A percentile compares a stretch with the other conserved stretches of the same genome.
These are phyloP conservation scores for Ceratoteleas bidentatus DNA, from an alignment of 1,140 invertebrate species.

Conservation along the genomic window DNA sequence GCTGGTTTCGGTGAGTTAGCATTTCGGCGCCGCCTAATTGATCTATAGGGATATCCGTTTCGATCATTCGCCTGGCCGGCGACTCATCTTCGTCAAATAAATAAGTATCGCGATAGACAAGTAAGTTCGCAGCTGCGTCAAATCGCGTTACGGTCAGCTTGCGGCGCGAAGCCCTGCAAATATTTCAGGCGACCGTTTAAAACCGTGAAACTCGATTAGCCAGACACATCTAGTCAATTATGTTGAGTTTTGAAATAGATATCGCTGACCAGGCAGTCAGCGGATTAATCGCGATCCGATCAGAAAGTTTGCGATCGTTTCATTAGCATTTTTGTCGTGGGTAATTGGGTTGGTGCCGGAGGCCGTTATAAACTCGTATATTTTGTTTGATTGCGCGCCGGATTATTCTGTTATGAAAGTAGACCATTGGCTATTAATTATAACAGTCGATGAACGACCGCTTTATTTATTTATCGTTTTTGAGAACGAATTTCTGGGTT, in stretches of 20 bases:
- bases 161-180: conserved; percentile 49
- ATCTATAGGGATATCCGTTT: conserved; percentile 44
- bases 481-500: no score
- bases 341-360: background rate
- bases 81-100: conserved; percentile 41
- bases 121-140: conserved; percentile 46
- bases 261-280: conserved; percentile 6
- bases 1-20: conserved; percentile 82
- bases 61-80: conserved; percentile 33
- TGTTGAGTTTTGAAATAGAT: conserved; percentile 29
- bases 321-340: background rate
- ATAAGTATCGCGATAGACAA: conserved; percentile 48
- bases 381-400: conserved; percentile 8
- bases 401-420: background rate
- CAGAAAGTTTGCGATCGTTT: background rate
- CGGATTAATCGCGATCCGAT: conserved; percentile 17
- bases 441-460: background rate
- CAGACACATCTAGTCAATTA: conserved; percentile 36
- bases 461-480: background rate
- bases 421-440: background rate
- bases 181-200: conserved; percentile 61
- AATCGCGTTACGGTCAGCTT: conserved; percentile 58
- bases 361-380: background rate
- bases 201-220: conserved; percentile 57
- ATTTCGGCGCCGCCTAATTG: conserved; percentile 40